Conservation (phyloP, 37 sponge, comb jelly and placozoan species). For the Geodia barretti region DNA sequence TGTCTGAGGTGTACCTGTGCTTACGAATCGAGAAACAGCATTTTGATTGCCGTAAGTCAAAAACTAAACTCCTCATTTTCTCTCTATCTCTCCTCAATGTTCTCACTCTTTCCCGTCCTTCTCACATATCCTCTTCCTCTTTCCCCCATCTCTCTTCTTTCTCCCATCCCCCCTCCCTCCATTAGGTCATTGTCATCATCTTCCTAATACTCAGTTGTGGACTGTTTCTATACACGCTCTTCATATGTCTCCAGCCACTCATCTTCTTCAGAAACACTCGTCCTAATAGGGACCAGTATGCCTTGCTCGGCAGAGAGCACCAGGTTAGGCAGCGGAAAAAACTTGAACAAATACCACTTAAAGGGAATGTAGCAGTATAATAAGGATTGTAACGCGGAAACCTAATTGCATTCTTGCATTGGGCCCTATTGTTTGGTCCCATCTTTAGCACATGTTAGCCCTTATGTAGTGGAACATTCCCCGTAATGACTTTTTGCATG, state of each 20-base stretch:
- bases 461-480: too few relatives aligned
- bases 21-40: conserved; percentile 8
- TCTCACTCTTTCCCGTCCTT: neutral
- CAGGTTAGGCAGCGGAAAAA: too few relatives aligned
- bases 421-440: too few relatives aligned
- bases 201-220: neutral
- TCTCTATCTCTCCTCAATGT: too few relatives aligned
- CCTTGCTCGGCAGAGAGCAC: neutral
- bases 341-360: too few relatives aligned
- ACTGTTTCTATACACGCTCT: neutral
- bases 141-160: neutral
- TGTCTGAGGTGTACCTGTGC: conserved; percentile 29
- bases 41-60: conserved; percentile 3
- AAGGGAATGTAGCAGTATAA: too few relatives aligned
- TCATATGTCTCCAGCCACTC: neutral
- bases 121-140: neutral
- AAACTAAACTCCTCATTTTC: neutral
- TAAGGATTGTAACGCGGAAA: too few relatives aligned
- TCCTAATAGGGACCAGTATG: neutral
- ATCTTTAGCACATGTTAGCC: too few relatives aligned
- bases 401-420: too few relatives aligned
- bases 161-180: neutral
- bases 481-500: too few relatives aligned
- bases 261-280: neutral
- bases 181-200: neutral